Percentiles rank a stretch among this genome's conserved stretches.
phyloP scores from a whole-genome alignment of 2,888 invertebrate species.

The Beris chalybata region DNA sequence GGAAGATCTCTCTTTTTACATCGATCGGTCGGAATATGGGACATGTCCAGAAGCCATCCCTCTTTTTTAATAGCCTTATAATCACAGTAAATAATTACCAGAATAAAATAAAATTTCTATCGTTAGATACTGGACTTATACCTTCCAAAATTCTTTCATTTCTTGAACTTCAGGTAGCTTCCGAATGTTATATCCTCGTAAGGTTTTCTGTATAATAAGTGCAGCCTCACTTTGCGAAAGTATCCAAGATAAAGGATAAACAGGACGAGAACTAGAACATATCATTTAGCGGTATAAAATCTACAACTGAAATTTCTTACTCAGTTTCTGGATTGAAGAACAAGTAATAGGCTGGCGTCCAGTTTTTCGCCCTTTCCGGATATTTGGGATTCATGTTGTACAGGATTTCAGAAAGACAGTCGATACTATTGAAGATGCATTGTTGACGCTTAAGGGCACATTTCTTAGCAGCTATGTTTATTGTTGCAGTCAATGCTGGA shows the following conservation, averaged over 20 bases:
- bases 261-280: slow-evolving; percentile 4
- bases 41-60: background rate
- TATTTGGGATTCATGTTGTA: slow-evolving; percentile 13
- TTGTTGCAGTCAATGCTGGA: slow-evolving; percentile 7
- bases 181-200: slow-evolving; percentile 17
- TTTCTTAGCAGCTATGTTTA: slow-evolving; percentile 6
- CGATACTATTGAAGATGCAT: slow-evolving; percentile 21
- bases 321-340: slow-evolving; percentile 14
- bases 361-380: slow-evolving; percentile 10
- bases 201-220: slow-evolving; percentile 10
- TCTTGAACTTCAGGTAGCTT: slow-evolving; percentile 6
- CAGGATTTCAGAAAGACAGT: slow-evolving; percentile 13
- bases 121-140: background rate
- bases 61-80: background rate
- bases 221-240: slow-evolving; percentile 6
- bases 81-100: too few species aligned
- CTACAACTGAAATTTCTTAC: slow-evolving; percentile 4
- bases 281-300: background rate
- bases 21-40: background rate
- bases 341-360: slow-evolving; percentile 18
- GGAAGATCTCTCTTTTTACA: slow-evolving; percentile 4
- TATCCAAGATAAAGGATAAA: slow-evolving; percentile 20
- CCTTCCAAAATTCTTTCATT: slow-evolving; percentile 18
- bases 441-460: slow-evolving; percentile 9
- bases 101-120: too few species aligned